Evolutionary conservation across 2,113 vertebrate genomes (phyloP).

Genomic region (Charina bottae): DNA sequence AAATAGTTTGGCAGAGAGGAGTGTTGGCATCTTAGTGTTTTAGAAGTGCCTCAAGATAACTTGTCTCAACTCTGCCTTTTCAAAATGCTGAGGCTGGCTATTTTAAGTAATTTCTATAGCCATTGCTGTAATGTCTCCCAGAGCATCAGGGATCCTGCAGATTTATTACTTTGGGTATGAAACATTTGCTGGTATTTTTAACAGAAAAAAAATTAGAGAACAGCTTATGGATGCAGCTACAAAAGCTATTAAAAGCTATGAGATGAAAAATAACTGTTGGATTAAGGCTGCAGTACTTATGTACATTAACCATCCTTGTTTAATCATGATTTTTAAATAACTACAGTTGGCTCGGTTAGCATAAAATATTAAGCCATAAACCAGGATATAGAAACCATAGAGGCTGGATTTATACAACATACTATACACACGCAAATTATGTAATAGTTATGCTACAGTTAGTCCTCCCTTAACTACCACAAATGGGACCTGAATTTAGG

Average conservation of each 20-base stretch:
- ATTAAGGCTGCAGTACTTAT: background rate
- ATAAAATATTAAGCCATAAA: background rate
- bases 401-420: background rate
- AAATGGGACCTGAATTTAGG: too few relatives aligned
- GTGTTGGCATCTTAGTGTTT: background rate
- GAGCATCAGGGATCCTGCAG: accelerated
- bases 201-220: background rate
- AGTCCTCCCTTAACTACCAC: too few relatives aligned
- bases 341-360: background rate
- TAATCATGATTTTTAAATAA: background rate
- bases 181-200: background rate
- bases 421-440: background rate
- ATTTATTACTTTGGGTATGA: background rate
- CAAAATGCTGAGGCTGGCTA: constrained; percentile 27
- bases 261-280: background rate
- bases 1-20: background rate
- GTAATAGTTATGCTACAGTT: background rate
- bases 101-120: background rate
- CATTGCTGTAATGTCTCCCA: accelerated
- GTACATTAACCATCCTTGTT: background rate
- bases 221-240: background rate
- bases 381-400: background rate
- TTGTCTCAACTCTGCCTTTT: constrained; percentile 11
- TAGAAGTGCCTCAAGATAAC: constrained; percentile 8
- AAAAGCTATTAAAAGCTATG: background rate